A percentile compares a stretch with the other conserved stretches of the same genome.
These are phyloP conservation scores for Echinometra lucunter DNA, from an alignment of 53 echinoderm and acorn worm species.

Conservation along the genomic window DNA sequence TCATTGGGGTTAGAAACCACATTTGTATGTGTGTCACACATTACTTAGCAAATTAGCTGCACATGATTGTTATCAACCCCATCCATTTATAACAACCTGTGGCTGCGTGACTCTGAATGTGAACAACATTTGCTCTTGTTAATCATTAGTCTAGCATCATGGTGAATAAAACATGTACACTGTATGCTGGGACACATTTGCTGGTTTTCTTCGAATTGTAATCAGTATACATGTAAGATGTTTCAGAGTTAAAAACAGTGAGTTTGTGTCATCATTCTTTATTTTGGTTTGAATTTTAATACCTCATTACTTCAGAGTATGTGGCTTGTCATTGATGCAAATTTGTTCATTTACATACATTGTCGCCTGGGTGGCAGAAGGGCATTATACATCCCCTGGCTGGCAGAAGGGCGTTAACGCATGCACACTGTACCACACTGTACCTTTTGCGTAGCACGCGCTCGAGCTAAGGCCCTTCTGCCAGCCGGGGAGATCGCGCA, in stretches of 20 bases:
- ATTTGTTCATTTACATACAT: too few relatives aligned
- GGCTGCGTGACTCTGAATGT: conserved; percentile 19
- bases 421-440: too few relatives aligned
- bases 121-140: not conserved
- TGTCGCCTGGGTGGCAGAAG: too few relatives aligned
- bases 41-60: conserved; percentile 16
- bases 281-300: not conserved
- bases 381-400: too few relatives aligned
- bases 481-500: too few relatives aligned
- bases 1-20: not conserved
- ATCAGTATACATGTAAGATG: not conserved
- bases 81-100: not conserved
- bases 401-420: too few relatives aligned
- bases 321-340: not conserved
- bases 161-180: not conserved
- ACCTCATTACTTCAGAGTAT: not conserved
- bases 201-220: not conserved
- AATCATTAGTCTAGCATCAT: conserved; percentile 8
- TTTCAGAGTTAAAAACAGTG: not conserved
- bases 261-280: too few relatives aligned
- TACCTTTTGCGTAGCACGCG: too few relatives aligned
- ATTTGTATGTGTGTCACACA: conserved; percentile 3
- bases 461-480: too few relatives aligned
- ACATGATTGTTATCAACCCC: conserved; percentile 3
- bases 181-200: not conserved